Evolutionary conservation across 2,113 vertebrate species (phyloP).

Genomic region (Salminus brasiliensis): DNA sequence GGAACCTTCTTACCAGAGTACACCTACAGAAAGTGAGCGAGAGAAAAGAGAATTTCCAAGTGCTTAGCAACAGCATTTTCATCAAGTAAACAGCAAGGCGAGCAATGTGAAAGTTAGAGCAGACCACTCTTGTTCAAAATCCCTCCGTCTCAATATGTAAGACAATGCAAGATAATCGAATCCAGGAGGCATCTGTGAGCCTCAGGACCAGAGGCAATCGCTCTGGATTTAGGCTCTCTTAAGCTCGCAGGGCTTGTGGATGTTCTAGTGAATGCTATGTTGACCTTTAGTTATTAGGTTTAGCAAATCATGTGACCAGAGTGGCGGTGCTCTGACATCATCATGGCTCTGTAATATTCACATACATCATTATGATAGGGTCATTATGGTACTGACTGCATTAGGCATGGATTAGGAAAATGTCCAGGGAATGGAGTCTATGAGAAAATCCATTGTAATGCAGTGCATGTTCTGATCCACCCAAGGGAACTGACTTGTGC

Average conservation of each 20-base stretch:
- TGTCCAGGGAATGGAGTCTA: no score
- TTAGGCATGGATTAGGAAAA: neutral
- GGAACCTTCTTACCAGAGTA: constrained; percentile 90
- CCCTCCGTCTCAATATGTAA: constrained; percentile 5
- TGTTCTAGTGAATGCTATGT: neutral
- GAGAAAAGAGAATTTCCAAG: constrained; percentile 40
- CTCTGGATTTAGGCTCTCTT: neutral
- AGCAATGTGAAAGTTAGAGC: constrained; percentile 1
- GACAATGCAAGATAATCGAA: constrained; percentile 11
- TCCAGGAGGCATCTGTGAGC: neutral
- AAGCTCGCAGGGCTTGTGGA: neutral
- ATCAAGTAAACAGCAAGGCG: neutral
- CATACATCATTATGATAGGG: neutral
- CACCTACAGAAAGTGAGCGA: constrained; percentile 77
- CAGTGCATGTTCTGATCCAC: neutral
- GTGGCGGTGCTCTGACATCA: neutral
- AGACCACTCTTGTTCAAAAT: neutral
- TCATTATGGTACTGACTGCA: neutral
- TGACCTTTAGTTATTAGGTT: neutral
- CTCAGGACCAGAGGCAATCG: neutral
- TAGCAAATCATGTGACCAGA: neutral
- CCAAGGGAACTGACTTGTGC: neutral
- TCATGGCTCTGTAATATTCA: neutral
- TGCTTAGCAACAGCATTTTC: neutral
- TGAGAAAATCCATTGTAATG: neutral